Evolutionary conservation across 2,113 vertebrate genomes (phyloP).

Genomic region (Rhabdomys dilectus): DNA sequence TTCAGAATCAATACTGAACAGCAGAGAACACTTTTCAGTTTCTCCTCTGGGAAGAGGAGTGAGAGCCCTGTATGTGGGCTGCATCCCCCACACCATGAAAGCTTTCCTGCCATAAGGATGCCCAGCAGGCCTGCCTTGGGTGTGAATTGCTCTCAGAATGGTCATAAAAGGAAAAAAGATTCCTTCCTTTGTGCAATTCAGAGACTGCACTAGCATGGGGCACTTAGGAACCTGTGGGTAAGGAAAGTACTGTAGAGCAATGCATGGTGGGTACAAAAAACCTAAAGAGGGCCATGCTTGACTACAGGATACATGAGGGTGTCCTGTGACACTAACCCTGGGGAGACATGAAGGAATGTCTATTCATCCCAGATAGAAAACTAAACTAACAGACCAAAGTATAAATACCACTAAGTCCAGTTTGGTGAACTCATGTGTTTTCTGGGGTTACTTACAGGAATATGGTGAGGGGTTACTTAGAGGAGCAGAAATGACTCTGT

Average conservation of each 20-base stretch:
- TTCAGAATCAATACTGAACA: neutral
- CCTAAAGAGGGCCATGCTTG: neutral
- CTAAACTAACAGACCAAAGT: neutral
- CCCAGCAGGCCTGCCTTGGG: neutral
- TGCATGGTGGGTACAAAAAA: neutral
- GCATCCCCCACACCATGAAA: neutral
- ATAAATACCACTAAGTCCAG: too few relatives aligned
- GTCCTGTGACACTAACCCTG: neutral
- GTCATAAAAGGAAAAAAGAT: neutral
- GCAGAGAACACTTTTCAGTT: neutral
- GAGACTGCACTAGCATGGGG: neutral
- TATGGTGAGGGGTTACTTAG: neutral
- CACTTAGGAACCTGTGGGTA: neutral
- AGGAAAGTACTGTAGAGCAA: neutral
- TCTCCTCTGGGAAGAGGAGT: neutral
- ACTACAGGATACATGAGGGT: neutral
- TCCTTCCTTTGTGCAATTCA: neutral
- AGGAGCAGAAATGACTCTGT: neutral
- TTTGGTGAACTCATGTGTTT: neutral
- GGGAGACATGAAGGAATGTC: neutral
- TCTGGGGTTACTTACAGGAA: neutral
- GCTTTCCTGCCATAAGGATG: fast-evolving
- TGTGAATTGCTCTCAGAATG: neutral
- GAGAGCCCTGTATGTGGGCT: neutral
- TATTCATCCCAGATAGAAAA: neutral